Evolutionary conservation across 1,140 invertebrate genomes (phyloP).

Genomic region (Bombus soroeensis): DNA sequence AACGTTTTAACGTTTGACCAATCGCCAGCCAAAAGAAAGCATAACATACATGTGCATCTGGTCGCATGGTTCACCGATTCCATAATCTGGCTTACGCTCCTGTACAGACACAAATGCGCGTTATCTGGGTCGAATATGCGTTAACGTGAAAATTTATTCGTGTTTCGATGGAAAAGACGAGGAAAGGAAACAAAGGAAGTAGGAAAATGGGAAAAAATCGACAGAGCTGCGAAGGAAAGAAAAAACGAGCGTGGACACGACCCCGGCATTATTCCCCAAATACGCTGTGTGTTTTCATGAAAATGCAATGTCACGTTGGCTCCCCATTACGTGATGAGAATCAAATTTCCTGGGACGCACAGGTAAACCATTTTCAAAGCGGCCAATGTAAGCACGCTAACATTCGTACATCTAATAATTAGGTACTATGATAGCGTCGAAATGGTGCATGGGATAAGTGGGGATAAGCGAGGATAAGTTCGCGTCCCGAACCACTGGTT

Average conservation of each 20-base stretch:
- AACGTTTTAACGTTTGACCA: not conserved
- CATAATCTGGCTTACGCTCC: not conserved
- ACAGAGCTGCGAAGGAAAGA: too few relatives aligned
- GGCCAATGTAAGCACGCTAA: slow-evolving; percentile 18
- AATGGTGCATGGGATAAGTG: not conserved
- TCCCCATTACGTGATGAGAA: slow-evolving; percentile 64
- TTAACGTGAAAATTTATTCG: slow-evolving; percentile 61
- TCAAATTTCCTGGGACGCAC: slow-evolving; percentile 20
- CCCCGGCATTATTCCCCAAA: slow-evolving; percentile 56
- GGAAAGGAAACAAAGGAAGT: not conserved
- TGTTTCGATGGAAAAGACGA: not conserved
- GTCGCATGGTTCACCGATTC: not conserved
- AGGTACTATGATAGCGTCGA: slow-evolving; percentile 12
- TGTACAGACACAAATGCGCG: not conserved
- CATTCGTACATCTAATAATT: slow-evolving; percentile 34
- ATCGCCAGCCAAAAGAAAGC: not conserved
- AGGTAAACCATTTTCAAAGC: slow-evolving; percentile 1
- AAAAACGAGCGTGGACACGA: not conserved
- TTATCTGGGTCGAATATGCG: slow-evolving; percentile 16
- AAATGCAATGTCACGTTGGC: slow-evolving; percentile 59
- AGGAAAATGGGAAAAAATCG: not conserved
- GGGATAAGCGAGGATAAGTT: not conserved
- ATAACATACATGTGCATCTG: not conserved
- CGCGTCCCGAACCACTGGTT: not conserved
- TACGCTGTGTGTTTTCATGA: slow-evolving; percentile 56